These are phyloP conservation scores for Myioborus miniatus DNA, from an alignment of 2,797 vertebrate genomes.

Conservation along the genomic window DNA sequence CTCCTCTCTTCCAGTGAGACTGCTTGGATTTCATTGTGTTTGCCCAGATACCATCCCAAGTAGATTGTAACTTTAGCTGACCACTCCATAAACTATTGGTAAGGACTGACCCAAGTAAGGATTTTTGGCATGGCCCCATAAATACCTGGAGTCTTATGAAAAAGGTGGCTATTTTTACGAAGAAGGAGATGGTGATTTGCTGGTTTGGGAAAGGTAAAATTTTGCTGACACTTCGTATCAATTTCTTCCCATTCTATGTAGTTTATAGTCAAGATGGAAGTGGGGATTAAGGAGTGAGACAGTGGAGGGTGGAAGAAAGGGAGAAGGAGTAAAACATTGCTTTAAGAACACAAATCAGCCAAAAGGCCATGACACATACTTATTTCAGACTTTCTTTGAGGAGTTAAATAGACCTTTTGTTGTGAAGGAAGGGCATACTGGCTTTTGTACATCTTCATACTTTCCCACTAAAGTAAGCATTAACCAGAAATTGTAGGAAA, in stretches of 20 bases:
- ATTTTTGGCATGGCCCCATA: neutral
- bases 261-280: neutral
- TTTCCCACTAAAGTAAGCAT: neutral
- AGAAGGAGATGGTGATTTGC: neutral
- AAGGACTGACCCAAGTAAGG: neutral
- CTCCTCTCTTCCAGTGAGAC: neutral
- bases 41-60: neutral
- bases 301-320: neutral
- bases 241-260: neutral
- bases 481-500: neutral
- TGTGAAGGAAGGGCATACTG: neutral
- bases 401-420: neutral
- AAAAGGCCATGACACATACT: neutral
- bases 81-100: rapidly evolving
- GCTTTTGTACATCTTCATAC: neutral
- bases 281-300: rapidly evolving
- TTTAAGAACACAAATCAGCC: neutral
- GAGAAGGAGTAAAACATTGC: neutral
- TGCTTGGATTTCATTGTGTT: neutral
- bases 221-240: rapidly evolving
- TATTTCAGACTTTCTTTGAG: neutral
- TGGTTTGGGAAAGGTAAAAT: neutral
- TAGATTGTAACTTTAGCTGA: neutral
- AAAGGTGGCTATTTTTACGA: neutral
- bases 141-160: neutral